Conservation (phyloP, 2,113 vertebrate species). For the Salvelinus fontinalis region DNA sequence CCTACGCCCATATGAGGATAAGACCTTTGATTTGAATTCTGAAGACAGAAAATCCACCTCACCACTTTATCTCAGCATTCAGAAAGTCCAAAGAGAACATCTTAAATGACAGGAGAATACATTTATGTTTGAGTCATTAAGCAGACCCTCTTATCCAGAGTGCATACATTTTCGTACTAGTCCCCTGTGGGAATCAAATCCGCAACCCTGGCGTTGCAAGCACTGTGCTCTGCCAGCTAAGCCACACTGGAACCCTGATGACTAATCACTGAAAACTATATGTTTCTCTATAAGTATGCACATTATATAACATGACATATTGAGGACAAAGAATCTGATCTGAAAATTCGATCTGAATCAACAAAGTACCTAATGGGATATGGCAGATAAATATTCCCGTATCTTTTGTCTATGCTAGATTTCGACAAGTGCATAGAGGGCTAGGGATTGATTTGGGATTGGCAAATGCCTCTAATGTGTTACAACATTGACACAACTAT, state of each 20-base stretch:
- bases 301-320: conserved; percentile 6
- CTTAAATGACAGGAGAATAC: conserved; percentile 8
- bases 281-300: background rate
- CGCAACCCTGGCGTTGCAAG: too few species aligned
- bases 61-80: conserved; percentile 9
- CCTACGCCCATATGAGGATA: background rate
- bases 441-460: too few species aligned
- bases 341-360: background rate
- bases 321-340: background rate
- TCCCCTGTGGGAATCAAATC: too few species aligned
- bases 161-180: too few species aligned
- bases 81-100: conserved; percentile 7
- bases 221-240: too few species aligned
- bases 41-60: background rate
- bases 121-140: too few species aligned
- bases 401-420: too few species aligned
- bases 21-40: background rate
- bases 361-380: background rate
- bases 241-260: background rate
- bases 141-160: too few species aligned
- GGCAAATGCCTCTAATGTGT: too few species aligned
- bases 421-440: too few species aligned
- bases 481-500: too few species aligned
- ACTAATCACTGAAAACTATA: conserved; percentile 2
- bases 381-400: too few species aligned